Conservation (phyloP, 1,140 invertebrate species). For the Conus ventricosus region DNA sequence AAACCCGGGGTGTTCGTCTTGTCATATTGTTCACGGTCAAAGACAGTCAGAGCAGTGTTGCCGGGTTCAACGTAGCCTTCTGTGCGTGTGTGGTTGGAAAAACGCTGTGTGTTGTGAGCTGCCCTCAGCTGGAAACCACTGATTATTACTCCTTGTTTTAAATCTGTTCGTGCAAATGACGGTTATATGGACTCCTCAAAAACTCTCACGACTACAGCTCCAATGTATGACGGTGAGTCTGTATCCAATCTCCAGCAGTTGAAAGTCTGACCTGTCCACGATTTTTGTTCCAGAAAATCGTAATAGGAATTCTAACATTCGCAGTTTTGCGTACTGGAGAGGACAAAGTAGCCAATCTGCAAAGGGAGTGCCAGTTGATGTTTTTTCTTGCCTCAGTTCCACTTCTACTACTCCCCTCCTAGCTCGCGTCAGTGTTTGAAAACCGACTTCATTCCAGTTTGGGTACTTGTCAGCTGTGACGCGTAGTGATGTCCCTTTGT, state of each 20-base stretch:
- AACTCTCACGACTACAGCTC: slow-evolving; percentile 26
- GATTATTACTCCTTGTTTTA: background rate
- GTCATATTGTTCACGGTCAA: no score
- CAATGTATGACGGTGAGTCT: no score
- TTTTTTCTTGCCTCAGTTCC: background rate
- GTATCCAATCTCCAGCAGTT: no score
- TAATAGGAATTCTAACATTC: no score
- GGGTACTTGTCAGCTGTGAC: background rate
- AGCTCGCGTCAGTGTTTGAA: background rate
- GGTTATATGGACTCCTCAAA: slow-evolving; percentile 36
- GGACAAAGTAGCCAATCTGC: background rate
- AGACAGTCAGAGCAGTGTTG: no score
- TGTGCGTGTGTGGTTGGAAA: background rate
- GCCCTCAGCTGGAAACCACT: slow-evolving; percentile 17
- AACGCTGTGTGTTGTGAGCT: background rate
- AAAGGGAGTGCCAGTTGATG: background rate
- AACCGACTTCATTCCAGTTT: background rate
- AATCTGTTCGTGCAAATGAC: background rate
- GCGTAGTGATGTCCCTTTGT: background rate
- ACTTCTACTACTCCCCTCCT: background rate
- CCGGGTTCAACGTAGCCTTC: no score
- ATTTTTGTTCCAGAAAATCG: no score
- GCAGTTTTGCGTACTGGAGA: background rate
- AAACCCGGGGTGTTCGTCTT: slow-evolving; percentile 20
- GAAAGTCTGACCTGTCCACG: no score